Evolutionary conservation across 2,888 invertebrate species (phyloP).

Genomic region (Hydriomena furcata): DNA sequence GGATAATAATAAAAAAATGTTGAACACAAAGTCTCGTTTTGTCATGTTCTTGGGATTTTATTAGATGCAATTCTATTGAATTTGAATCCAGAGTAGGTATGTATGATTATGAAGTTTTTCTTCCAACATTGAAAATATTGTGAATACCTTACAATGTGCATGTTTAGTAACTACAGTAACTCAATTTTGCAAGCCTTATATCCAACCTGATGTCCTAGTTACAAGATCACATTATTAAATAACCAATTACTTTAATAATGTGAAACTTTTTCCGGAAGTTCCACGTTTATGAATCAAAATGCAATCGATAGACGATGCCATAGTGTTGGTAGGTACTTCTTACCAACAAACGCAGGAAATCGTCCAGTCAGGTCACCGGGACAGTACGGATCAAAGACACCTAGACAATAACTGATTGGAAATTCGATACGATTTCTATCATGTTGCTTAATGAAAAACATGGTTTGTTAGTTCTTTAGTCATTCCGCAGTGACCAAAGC

Average conservation of each 20-base stretch:
- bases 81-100: no score
- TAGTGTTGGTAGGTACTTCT: slow-evolving; percentile 9
- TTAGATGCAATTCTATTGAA: no score
- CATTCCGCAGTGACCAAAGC: no score
- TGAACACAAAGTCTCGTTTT: no score
- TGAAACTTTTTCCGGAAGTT: neutral
- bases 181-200: neutral
- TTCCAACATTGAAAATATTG: no score
- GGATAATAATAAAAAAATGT: neutral
- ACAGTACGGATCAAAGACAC: slow-evolving; percentile 40
- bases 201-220: neutral
- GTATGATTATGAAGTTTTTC: no score
- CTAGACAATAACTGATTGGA: slow-evolving; percentile 68
- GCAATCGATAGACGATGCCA: slow-evolving; percentile 4
- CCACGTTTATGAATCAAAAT: neutral
- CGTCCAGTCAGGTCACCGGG: slow-evolving; percentile 40
- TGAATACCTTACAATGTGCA: no score
- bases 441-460: slow-evolving; percentile 45
- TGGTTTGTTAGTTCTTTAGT: neutral
- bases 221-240: neutral
- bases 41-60: no score
- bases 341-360: slow-evolving; percentile 53
- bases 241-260: neutral
- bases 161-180: no score
- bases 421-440: slow-evolving; percentile 73